Evolutionary conservation across 1,140 invertebrate species (phyloP), one percentile per base, ranked within the genome.

Genomic region (Liolophura sinensis): DNA sequence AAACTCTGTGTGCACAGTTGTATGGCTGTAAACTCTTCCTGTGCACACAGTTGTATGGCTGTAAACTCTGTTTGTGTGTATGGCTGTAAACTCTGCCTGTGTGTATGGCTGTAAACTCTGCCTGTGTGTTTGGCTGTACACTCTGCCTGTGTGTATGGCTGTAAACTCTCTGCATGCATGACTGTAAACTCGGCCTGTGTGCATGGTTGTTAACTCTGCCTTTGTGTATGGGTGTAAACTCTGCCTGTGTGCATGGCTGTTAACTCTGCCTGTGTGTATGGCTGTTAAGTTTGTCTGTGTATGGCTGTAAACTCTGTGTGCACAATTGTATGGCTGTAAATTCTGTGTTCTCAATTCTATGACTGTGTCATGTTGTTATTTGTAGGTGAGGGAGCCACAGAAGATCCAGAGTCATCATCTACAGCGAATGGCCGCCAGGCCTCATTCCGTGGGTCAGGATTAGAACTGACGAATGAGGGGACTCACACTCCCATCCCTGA

Each of bases 41-140:
- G n/a, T n/a, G n/a, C n/a, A n/a, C n/a, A n/a, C n/a, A 54, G n/a
- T 54, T n/a, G 3, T 54, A n/a, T 54, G 51, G 3, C 24, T 54
- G 51, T 54, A 54, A 54, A 24, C 12, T n/a, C n/a, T 54, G 51
- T 54, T 54, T 54, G 51, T n/a, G n/a, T 54, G n/a, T 7, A 54
- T 12, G 12, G 51, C 12, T 20, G 3, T 54, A 20, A 54, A 54
- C 9, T 40, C 31, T 40, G 31, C 31, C 31, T 40, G 31, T 40
- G 31, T 40, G 31, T 7, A 54, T 24, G n/a, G 24, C 12, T 54
- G 51, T 54, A 20, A 54, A 54, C 9, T 40, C 31, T 40, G 31
- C 31, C 31, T 40, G 31, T 40, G 31, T 40, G 31, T 54, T 4
- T 54, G 51, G 3, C 24, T 54, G 51, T 54, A 12, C 3, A 24